Conservation (phyloP, 2,113 vertebrate species). For the Spea bombifrons region DNA sequence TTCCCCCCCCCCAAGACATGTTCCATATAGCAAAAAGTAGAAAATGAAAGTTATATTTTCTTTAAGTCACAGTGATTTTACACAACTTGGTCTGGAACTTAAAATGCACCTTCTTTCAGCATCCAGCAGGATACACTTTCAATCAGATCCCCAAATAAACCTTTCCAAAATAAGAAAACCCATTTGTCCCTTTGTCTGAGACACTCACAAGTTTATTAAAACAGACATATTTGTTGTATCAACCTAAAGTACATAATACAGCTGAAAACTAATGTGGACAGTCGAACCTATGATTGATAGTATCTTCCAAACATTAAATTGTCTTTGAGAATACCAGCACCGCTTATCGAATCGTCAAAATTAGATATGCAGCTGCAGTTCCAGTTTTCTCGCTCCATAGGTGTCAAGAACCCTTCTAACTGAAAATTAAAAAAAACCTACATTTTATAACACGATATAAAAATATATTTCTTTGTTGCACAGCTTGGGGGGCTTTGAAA, state of each 20-base stretch:
- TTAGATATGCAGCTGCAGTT: neutral
- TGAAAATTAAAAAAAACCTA: neutral
- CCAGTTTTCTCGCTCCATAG: neutral
- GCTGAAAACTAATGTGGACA: too few species aligned
- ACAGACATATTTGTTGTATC: neutral
- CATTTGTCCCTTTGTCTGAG: neutral
- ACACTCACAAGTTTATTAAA: neutral
- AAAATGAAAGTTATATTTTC: conserved; percentile 15
- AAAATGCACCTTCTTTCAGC: neutral
- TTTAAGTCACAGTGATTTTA: conserved; percentile 36
- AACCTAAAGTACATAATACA: neutral
- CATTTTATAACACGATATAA: conserved; percentile 20
- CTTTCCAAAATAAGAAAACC: neutral
- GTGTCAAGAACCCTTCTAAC: neutral
- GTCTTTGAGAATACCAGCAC: too few species aligned
- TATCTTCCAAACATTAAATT: too few species aligned
- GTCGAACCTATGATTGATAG: too few species aligned
- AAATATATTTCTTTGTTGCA: conserved; percentile 26
- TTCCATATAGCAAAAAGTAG: conserved; percentile 31
- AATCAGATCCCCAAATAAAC: neutral
- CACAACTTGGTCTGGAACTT: neutral
- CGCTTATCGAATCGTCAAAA: too few species aligned
- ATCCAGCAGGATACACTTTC: neutral
- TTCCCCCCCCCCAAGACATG: conserved; percentile 16
- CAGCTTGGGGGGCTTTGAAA: neutral